Evolutionary conservation across 2,888 invertebrate species (phyloP).

Genomic region (Conops quadrifasciatus): DNA sequence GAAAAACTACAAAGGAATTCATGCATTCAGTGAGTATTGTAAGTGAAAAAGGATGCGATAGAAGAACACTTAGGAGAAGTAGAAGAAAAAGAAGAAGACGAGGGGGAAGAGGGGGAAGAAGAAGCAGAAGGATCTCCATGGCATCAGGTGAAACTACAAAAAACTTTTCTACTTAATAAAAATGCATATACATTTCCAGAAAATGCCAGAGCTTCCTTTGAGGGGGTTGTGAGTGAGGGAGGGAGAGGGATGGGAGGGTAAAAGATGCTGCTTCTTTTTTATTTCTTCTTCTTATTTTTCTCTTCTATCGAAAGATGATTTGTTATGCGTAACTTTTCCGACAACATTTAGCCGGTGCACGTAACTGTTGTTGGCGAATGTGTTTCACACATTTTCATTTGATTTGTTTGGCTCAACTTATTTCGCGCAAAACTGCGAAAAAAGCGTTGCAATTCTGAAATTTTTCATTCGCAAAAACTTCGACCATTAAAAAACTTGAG

Average conservation of each 20-base stretch:
- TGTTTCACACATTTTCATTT: conserved; percentile 31
- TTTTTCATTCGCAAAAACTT: conserved; percentile 39
- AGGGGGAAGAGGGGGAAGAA: neutral
- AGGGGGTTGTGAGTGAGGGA: too few species aligned
- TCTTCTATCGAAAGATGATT: conserved; percentile 38
- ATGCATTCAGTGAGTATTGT: neutral
- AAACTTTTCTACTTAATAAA: conserved; percentile 36
- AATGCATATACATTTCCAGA: conserved; percentile 10
- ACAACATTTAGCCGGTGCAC: conserved; percentile 30
- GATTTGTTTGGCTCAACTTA: conserved; percentile 27
- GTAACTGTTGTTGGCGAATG: conserved; percentile 12
- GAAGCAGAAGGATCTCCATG: conserved; percentile 27
- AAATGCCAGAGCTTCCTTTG: neutral
- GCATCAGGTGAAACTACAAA: conserved; percentile 36
- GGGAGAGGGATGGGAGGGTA: neutral
- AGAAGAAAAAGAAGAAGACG: neutral
- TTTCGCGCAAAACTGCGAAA: neutral
- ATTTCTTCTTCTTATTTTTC: too few species aligned
- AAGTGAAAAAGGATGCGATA: conserved; percentile 12
- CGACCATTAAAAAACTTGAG: conserved; percentile 40
- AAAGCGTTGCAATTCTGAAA: conserved; percentile 44
- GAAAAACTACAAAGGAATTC: neutral
- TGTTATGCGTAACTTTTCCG: conserved; percentile 45
- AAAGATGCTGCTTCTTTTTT: conserved; percentile 8
- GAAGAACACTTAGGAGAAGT: conserved; percentile 18